phyloP scores from a whole-genome alignment of 2,797 vertebrate species.

The Galaxias olidus region DNA sequence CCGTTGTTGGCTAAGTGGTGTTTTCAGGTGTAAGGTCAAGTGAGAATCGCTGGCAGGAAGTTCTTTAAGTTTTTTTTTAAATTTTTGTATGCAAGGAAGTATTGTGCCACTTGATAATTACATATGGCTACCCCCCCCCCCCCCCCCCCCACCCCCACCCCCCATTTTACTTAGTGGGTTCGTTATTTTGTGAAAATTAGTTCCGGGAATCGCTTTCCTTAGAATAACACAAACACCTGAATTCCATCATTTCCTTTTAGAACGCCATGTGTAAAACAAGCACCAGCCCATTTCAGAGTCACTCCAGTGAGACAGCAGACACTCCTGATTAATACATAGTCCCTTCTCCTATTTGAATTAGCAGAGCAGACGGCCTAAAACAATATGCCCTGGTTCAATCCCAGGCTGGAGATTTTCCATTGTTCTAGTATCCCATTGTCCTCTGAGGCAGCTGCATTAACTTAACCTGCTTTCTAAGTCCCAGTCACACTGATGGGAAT shows the following conservation, averaged over 20 bases:
- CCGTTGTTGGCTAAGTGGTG: conserved; percentile 57
- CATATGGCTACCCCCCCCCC: conserved; percentile 32
- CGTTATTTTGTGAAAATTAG: conserved; percentile 18
- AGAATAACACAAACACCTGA: background rate
- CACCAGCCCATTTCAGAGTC: no score
- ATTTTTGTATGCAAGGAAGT: conserved; percentile 22
- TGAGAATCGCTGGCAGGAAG: conserved; percentile 58
- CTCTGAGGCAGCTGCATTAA: conserved; percentile 28
- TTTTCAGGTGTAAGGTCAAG: conserved; percentile 55
- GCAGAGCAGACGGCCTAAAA: background rate
- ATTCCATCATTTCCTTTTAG: no score
- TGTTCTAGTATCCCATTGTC: conserved; percentile 40
- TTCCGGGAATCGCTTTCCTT: conserved; percentile 7
- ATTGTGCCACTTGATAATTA: conserved; percentile 30
- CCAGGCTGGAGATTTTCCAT: conserved; percentile 19
- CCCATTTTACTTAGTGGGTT: conserved; percentile 34
- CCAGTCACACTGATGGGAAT: background rate
- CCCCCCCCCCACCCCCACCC: no score
- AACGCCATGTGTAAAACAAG: no score
- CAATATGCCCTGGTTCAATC: background rate
- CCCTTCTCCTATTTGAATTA: no score
- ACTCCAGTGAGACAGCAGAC: no score
- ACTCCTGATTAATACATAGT: no score
- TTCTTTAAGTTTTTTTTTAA: conserved; percentile 13
- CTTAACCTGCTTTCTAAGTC: background rate